Conservation (phyloP, 2,113 vertebrate species). For the Merops nubicus region DNA sequence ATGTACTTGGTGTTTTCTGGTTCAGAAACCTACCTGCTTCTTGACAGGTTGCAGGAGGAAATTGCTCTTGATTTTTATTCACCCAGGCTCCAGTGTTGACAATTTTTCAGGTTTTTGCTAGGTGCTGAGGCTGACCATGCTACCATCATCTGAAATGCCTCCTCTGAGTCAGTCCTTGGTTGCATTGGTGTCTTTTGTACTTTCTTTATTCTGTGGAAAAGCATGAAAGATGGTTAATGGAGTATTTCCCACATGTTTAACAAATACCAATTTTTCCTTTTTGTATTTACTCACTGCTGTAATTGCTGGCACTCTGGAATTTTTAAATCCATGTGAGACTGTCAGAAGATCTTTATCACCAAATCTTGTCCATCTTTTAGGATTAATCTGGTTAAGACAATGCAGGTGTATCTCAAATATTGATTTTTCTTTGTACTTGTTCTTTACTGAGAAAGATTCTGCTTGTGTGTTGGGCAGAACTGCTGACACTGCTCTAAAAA, state of each 20-base stretch:
- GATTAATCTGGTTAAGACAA: not conserved
- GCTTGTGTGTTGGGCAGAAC: rapidly evolving
- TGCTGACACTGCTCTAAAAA: not conserved
- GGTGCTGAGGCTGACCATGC: not conserved
- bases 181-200: not conserved
- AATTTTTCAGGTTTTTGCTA: not conserved
- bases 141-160: not conserved
- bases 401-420: not conserved
- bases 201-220: not conserved
- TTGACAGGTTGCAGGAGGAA: not conserved
- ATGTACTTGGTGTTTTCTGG: not conserved
- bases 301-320: not conserved
- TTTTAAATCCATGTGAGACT: not conserved
- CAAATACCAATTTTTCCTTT: not conserved
- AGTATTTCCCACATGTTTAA: not conserved
- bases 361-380: not conserved
- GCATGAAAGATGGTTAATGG: not conserved
- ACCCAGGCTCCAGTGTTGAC: rapidly evolving
- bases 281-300: not conserved
- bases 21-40: not conserved
- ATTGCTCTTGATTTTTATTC: not conserved
- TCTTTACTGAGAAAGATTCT: not conserved
- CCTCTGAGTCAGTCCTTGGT: not conserved
- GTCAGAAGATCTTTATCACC: not conserved
- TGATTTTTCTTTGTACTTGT: not conserved